A percentile compares a stretch with the other conserved stretches of the same genome.
phyloP scores from a whole-genome alignment of 2,888 invertebrate species.

The Lomographa bimaculata region DNA sequence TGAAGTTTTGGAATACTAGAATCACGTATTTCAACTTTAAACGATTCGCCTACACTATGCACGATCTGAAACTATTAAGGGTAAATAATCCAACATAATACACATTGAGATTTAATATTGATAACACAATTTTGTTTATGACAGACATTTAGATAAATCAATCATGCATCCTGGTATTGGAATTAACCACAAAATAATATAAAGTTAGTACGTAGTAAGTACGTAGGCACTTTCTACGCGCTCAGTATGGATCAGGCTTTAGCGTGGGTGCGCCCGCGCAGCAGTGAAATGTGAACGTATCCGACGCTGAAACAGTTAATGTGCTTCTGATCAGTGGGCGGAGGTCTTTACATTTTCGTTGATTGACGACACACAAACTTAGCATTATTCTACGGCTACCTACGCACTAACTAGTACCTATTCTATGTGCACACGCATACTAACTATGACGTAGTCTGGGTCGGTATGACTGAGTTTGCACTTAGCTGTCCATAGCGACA shows the following conservation, averaged over 20 bases:
- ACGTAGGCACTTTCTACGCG: constrained; percentile 2
- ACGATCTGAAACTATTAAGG: too few relatives aligned
- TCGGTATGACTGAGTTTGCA: constrained; percentile 1
- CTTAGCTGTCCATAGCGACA: too few relatives aligned
- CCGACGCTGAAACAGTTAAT: constrained; percentile 20
- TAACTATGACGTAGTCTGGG: constrained; percentile 3
- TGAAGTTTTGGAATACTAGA: too few relatives aligned
- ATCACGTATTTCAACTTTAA: too few relatives aligned
- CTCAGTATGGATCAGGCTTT: constrained; percentile 27
- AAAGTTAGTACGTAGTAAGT: too few relatives aligned
- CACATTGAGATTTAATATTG: too few relatives aligned
- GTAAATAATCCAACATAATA: too few relatives aligned
- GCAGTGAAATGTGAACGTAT: constrained; percentile 40
- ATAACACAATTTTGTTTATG: too few relatives aligned
- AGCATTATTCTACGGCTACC: constrained; percentile 3
- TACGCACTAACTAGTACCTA: constrained; percentile 7
- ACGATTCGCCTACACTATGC: too few relatives aligned
- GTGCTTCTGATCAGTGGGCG: constrained; percentile 24
- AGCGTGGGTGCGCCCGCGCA: constrained; percentile 53
- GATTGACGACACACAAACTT: constrained; percentile 22
- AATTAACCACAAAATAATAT: too few relatives aligned
- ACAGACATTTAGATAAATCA: too few relatives aligned
- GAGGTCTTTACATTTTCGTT: constrained; percentile 22
- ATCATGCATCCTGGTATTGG: too few relatives aligned
- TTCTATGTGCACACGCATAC: constrained; percentile 1